These are phyloP conservation scores for Tragulus kanchil DNA, from an alignment of 2,113 vertebrate species.

Conservation along the genomic window DNA sequence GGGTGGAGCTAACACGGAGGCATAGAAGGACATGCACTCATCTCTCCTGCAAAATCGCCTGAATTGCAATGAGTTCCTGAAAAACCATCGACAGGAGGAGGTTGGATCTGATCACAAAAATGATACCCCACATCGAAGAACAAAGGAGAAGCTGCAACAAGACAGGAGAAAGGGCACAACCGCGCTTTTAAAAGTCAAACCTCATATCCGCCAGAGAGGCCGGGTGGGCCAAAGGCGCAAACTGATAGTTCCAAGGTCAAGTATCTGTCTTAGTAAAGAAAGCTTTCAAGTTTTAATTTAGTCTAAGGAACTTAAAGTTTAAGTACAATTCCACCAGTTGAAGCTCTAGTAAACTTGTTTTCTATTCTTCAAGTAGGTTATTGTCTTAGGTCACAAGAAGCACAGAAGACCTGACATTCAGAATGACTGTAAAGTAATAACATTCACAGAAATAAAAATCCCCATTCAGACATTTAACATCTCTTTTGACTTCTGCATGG, in stretches of 20 bases:
- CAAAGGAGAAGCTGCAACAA: no score
- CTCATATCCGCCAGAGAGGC: no score
- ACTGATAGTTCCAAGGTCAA: not conserved
- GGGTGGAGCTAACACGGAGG: no score
- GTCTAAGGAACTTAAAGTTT: not conserved
- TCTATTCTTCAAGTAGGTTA: not conserved
- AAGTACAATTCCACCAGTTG: not conserved
- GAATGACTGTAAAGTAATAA: constrained; percentile 2
- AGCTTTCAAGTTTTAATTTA: not conserved
- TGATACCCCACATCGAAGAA: no score
- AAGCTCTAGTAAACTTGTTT: not conserved
- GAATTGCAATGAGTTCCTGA: no score
- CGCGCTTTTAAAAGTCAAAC: no score
- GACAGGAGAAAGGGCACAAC: no score
- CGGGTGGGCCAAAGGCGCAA: no score
- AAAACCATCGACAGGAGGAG: no score
- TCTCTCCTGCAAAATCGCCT: no score
- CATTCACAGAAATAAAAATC: not conserved
- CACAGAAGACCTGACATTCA: not conserved
- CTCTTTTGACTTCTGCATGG: not conserved
- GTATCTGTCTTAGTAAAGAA: not conserved
- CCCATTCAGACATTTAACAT: not conserved
- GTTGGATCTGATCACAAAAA: no score
- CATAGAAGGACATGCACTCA: no score
- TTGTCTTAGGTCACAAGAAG: not conserved